Conservation (phyloP, 2,797 vertebrate genomes). For the Takifugu ocellatus region DNA sequence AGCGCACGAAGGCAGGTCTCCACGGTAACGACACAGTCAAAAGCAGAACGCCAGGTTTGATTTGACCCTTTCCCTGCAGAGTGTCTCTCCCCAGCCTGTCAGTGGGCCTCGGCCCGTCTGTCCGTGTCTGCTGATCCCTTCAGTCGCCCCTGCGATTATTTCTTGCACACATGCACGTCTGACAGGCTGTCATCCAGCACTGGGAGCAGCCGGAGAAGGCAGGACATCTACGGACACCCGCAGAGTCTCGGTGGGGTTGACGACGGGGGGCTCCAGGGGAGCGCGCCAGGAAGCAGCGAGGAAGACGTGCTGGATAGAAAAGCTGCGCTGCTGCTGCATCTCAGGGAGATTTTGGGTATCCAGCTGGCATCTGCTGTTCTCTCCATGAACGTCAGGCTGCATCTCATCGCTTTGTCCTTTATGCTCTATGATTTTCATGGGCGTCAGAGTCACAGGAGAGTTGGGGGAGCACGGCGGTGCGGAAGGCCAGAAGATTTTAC, state of each 20-base stretch:
- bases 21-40: background rate
- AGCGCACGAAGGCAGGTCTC: slow-evolving; percentile 27
- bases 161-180: slow-evolving; percentile 78
- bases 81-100: slow-evolving; percentile 74
- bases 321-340: slow-evolving; percentile 74
- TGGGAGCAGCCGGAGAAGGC: slow-evolving; percentile 44
- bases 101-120: slow-evolving; percentile 66
- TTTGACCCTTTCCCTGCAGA: slow-evolving; percentile 40
- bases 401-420: background rate
- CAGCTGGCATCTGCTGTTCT: background rate
- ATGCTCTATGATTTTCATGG: background rate
- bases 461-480: slow-evolving; percentile 60
- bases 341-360: slow-evolving; percentile 83
- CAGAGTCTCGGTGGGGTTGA: slow-evolving; percentile 23
- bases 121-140: slow-evolving; percentile 75
- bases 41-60: background rate
- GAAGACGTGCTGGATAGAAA: slow-evolving; percentile 69
- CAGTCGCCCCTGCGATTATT: slow-evolving; percentile 85
- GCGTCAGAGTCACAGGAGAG: slow-evolving; percentile 45
- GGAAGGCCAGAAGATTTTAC: slow-evolving; percentile 85
- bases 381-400: background rate
- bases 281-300: slow-evolving; percentile 7
- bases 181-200: slow-evolving; percentile 22
- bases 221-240: slow-evolving; percentile 31
- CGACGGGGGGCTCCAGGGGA: slow-evolving; percentile 2